Percentiles rank a stretch among this genome's conserved stretches.
phyloP scores from a whole-genome alignment of 2,113 vertebrate species.

The Symphodus melops region DNA sequence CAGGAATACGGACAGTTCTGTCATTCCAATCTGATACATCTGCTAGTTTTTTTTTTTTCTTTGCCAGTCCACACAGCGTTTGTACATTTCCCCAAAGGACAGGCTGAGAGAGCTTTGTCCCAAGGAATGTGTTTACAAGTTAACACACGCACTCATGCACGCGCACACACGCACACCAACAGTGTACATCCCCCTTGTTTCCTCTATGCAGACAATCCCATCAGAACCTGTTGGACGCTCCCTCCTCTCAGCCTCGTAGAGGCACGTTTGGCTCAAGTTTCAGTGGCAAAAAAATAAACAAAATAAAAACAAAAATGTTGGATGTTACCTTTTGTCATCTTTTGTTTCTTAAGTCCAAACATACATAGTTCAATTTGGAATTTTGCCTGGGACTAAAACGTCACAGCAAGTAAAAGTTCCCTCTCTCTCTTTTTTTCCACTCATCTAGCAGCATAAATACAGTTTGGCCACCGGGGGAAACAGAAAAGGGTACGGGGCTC shows the following conservation, averaged over 20 bases:
- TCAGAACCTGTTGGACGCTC: slow-evolving; percentile 91
- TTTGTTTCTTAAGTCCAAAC: slow-evolving; percentile 86
- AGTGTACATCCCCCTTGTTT: slow-evolving; percentile 88
- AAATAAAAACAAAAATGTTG: slow-evolving; percentile 61
- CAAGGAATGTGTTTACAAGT: slow-evolving; percentile 99
- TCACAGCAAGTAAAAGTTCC: slow-evolving; percentile 95
- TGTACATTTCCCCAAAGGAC: slow-evolving; percentile 92
- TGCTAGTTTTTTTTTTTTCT: slow-evolving; percentile 77
- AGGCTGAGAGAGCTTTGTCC: slow-evolving; percentile 92
- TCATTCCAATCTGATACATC: slow-evolving; percentile 63
- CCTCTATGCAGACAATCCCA: slow-evolving; percentile 92
- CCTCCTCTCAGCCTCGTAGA: slow-evolving; percentile 98
- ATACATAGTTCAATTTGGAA: slow-evolving; percentile 94
- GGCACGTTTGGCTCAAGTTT: slow-evolving; percentile 99
- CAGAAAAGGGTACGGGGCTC: slow-evolving; percentile 86
- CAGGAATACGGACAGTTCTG: slow-evolving; percentile 66
- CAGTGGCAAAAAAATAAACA: slow-evolving; percentile 92
- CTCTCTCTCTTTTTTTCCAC: slow-evolving; percentile 79
- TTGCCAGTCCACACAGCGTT: slow-evolving; percentile 91
- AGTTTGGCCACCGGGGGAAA: slow-evolving; percentile 98
- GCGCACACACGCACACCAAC: slow-evolving; percentile 71
- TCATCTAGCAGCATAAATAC: slow-evolving; percentile 99
- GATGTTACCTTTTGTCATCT: slow-evolving; percentile 67
- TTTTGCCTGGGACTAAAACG: slow-evolving; percentile 99
- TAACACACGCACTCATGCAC: slow-evolving; percentile 73